Conservation (phyloP, 2,888 invertebrate genomes). For the Noctua comes region DNA sequence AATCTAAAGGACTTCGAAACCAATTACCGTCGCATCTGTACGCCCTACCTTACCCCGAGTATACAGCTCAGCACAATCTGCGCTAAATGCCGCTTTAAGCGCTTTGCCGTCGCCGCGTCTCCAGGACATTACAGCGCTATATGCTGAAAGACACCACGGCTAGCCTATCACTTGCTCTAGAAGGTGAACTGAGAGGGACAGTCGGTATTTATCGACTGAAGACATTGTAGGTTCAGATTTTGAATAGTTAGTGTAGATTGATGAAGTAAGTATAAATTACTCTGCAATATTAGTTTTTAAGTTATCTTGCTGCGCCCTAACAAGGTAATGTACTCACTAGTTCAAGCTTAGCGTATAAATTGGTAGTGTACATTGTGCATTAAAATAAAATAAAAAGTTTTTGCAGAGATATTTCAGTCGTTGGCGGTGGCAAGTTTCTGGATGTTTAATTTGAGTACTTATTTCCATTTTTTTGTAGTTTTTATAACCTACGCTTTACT, state of each 20-base stretch:
- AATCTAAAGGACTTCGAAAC: conserved; percentile 17
- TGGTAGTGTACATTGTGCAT: too few species aligned
- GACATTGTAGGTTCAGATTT: neutral
- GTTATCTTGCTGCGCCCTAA: too few species aligned
- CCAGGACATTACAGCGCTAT: conserved; percentile 48
- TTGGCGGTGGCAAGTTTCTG: neutral
- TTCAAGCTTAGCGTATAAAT: too few species aligned
- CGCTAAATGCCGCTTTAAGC: conserved; percentile 58
- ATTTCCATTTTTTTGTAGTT: too few species aligned
- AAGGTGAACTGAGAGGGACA: conserved; percentile 17
- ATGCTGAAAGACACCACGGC: conserved; percentile 20
- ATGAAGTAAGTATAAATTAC: too few species aligned
- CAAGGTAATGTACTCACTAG: too few species aligned
- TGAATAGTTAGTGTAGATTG: neutral
- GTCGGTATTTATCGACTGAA: neutral
- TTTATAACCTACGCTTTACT: neutral
- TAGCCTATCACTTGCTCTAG: conserved; percentile 40
- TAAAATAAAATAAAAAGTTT: too few species aligned
- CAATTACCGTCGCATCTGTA: conserved; percentile 22
- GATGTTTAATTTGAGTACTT: neutral
- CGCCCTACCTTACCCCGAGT: conserved; percentile 36
- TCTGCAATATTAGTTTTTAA: too few species aligned
- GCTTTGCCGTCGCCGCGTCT: conserved; percentile 51
- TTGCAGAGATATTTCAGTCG: neutral
- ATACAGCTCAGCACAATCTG: conserved; percentile 50